Evolutionary conservation across 1,140 invertebrate genomes (phyloP).

Genomic region (Ladona fulva): DNA sequence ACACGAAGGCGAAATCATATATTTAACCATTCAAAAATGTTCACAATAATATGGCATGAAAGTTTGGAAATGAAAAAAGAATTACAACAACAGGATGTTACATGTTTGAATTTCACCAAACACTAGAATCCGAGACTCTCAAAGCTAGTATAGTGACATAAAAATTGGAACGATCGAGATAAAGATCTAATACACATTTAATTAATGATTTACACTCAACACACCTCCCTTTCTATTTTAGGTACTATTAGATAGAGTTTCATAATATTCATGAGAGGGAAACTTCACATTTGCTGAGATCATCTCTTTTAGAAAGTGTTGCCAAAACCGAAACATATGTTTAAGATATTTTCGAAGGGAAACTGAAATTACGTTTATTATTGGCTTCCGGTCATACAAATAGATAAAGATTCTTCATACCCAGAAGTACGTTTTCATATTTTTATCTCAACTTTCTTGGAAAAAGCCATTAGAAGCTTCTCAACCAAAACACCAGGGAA

Average conservation of each 20-base stretch:
- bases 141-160: slow-evolving; percentile 2
- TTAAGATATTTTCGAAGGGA: too few species aligned
- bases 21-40: not conserved
- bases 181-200: not conserved
- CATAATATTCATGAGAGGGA: not conserved
- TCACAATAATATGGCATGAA: not conserved
- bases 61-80: not conserved
- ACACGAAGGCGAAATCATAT: not conserved
- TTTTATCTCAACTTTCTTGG: not conserved
- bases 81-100: not conserved
- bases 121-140: not conserved
- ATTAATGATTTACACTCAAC: not conserved
- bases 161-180: not conserved
- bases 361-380: too few species aligned
- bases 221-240: not conserved
- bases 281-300: too few species aligned
- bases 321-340: too few species aligned
- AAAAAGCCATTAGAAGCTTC: not conserved
- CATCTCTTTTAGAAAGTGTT: too few species aligned
- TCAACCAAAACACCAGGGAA: not conserved
- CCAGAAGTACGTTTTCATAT: too few species aligned
- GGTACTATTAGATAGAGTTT: not conserved
- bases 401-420: too few species aligned
- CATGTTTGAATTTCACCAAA: slow-evolving; percentile 1
- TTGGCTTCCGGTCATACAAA: too few species aligned